These are phyloP conservation scores for Hydrolagus colliei DNA, from an alignment of 2,797 vertebrate species.

Conservation along the genomic window DNA sequence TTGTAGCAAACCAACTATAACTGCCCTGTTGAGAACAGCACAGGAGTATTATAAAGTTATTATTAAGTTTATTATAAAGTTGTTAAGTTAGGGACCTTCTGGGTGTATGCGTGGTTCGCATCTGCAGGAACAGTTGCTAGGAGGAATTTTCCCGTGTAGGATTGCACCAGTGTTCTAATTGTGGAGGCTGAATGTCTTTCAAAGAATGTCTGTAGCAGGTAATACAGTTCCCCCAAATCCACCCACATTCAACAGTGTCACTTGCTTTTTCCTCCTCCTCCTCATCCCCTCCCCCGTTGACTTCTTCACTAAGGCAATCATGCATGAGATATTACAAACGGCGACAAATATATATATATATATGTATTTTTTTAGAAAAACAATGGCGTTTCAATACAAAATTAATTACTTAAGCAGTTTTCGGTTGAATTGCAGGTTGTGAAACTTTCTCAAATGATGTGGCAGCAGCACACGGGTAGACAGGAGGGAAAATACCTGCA, in stretches of 20 bases:
- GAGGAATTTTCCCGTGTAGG: background rate
- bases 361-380: no score
- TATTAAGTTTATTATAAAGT: no score
- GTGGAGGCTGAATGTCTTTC: background rate
- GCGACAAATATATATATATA: background rate
- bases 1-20: no score
- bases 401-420: conserved; percentile 18
- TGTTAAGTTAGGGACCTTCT: no score
- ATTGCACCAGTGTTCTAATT: background rate
- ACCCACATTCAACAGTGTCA: background rate
- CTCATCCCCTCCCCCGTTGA: background rate
- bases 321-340: background rate
- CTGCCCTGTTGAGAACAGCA: no score
- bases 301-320: background rate
- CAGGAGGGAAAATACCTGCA: background rate
- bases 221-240: background rate
- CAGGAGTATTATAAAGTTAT: no score
- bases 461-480: background rate
- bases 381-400: background rate
- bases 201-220: background rate
- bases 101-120: no score
- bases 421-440: conserved; percentile 10
- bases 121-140: background rate
- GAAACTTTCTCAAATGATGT: conserved; percentile 9
- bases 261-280: background rate